phyloP scores from a whole-genome alignment of 2,113 vertebrate species.

The Macaca mulatta region DNA sequence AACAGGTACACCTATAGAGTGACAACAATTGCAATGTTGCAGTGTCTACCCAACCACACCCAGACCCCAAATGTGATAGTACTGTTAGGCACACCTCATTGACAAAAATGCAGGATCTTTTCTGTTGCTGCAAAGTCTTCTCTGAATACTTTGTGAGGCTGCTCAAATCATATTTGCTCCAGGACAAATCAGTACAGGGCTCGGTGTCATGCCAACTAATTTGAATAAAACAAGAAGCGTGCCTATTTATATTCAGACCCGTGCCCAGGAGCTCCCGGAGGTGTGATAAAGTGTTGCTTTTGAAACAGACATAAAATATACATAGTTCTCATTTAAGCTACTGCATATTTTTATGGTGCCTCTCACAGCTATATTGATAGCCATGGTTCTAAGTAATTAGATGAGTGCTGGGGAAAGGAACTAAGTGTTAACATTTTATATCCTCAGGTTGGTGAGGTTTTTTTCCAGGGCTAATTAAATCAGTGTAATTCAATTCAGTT shows the following conservation, averaged over 20 bases:
- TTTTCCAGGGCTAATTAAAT: conserved; percentile 29
- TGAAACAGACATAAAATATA: conserved; percentile 75
- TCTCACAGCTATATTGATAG: conserved; percentile 46
- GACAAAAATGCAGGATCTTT: neutral
- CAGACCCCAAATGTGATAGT: neutral
- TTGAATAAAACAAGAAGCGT: conserved; percentile 31
- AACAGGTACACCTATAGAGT: accelerated
- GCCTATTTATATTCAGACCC: conserved; percentile 69
- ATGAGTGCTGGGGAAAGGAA: conserved; percentile 9
- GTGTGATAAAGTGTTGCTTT: conserved; percentile 66
- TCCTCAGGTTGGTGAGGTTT: conserved; percentile 17
- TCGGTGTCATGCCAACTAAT: conserved; percentile 37
- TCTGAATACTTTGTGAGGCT: neutral
- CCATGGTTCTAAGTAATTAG: conserved; percentile 53
- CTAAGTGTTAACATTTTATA: conserved; percentile 35
- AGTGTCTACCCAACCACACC: neutral
- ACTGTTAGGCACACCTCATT: neutral
- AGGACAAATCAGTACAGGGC: neutral
- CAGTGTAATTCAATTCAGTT: conserved; percentile 15
- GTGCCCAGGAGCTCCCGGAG: conserved; percentile 57
- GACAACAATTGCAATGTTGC: accelerated
- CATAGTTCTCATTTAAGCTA: conserved; percentile 62
- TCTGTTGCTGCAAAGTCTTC: neutral
- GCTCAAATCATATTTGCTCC: neutral
- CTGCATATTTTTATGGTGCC: conserved; percentile 44